Evolutionary conservation across 2,113 vertebrate genomes (phyloP).

Genomic region (Hemibagrus wyckioides): DNA sequence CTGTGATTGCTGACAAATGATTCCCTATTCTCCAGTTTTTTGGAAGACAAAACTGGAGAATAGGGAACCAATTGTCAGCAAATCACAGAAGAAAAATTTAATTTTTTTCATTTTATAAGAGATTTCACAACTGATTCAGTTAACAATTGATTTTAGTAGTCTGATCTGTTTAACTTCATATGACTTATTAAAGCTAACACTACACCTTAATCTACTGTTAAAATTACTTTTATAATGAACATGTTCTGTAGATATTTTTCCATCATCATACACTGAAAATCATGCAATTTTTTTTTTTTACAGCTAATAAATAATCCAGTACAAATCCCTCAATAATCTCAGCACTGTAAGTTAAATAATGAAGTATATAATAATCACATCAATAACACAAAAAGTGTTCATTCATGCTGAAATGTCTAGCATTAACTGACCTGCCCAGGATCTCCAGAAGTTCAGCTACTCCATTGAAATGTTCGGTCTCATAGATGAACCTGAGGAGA

Average conservation of each 20-base stretch:
- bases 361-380: neutral
- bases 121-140: neutral
- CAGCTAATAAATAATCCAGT: neutral
- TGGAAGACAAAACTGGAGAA: neutral
- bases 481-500: constrained; percentile 73
- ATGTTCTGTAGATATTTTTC: neutral
- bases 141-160: too few species aligned
- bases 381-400: neutral
- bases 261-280: neutral
- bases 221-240: neutral
- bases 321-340: neutral
- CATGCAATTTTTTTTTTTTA: neutral
- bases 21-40: too few species aligned
- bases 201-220: neutral
- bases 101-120: neutral
- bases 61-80: neutral
- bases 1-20: neutral
- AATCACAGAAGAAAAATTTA: neutral
- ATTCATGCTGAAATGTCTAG: neutral
- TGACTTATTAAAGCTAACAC: neutral
- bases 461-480: constrained; percentile 76
- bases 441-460: constrained; percentile 77
- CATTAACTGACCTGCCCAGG: constrained; percentile 71
- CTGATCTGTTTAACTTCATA: neutral
- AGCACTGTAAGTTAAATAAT: neutral